Evolutionary conservation across 2,113 vertebrate genomes (phyloP).

Genomic region (Argyrosomus japonicus): DNA sequence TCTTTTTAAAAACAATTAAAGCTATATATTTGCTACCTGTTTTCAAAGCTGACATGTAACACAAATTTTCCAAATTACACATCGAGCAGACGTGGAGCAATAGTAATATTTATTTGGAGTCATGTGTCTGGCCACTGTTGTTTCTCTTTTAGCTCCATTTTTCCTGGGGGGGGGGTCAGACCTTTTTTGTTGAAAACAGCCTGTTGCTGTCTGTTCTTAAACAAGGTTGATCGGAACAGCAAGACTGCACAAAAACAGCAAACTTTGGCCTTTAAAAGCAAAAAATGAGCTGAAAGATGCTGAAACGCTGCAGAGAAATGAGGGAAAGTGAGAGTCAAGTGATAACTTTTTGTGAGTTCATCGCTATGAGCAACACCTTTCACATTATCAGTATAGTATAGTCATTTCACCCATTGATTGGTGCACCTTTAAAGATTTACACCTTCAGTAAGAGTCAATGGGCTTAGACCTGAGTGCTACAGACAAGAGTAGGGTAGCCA

Average conservation of each 20-base stretch:
- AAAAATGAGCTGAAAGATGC: neutral
- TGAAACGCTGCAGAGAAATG: neutral
- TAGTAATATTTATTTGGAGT: neutral
- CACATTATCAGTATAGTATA: neutral
- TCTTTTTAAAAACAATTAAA: neutral
- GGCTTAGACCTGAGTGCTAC: neutral
- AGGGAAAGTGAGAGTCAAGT: neutral
- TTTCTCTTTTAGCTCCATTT: neutral
- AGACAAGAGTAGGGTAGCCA: neutral
- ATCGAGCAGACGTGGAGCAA: neutral
- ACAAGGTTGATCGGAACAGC: neutral
- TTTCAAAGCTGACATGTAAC: neutral
- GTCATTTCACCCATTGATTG: neutral
- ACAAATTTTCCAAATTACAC: neutral
- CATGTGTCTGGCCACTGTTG: neutral
- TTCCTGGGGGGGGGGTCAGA: neutral
- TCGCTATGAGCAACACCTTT: neutral
- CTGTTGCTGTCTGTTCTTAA: neutral
- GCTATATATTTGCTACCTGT: too few relatives aligned
- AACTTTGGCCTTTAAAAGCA: neutral
- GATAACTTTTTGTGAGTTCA: too few relatives aligned
- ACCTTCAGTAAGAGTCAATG: neutral
- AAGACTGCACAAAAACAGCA: neutral
- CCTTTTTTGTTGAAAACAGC: neutral
- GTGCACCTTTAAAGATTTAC: neutral